These are phyloP conservation scores for Propithecus deckenii DNA, from an alignment of 2,797 vertebrate species.

Conservation along the genomic window DNA sequence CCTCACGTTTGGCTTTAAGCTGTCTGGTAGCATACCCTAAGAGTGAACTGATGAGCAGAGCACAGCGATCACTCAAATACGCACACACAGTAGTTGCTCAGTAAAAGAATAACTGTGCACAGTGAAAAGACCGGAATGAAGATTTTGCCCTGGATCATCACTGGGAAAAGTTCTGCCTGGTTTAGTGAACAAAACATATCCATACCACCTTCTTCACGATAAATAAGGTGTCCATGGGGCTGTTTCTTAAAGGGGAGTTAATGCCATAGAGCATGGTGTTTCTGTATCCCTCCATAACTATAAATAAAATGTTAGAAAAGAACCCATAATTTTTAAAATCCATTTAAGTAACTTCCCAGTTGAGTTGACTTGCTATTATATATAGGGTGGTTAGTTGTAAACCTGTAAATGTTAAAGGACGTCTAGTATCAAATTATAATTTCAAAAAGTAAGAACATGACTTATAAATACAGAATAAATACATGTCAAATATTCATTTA, in stretches of 20 bases:
- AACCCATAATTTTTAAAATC: not conserved
- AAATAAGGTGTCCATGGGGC: not conserved
- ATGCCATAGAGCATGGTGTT: not conserved
- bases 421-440: not conserved
- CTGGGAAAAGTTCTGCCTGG: not conserved
- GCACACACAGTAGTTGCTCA: no score
- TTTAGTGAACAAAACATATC: not conserved
- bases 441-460: not conserved
- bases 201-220: not conserved
- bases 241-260: not conserved
- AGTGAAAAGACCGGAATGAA: not conserved
- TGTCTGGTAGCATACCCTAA: no score
- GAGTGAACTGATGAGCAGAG: not conserved
- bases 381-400: not conserved
- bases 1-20: not conserved
- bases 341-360: not conserved
- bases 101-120: no score
- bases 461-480: not conserved
- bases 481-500: not conserved
- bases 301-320: not conserved
- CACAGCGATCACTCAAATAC: not conserved
- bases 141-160: not conserved
- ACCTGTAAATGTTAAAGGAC: not conserved
- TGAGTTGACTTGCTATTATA: not conserved
- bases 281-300: not conserved